phyloP scores from a whole-genome alignment of 2,797 vertebrate genomes.

The Lemur catta region DNA sequence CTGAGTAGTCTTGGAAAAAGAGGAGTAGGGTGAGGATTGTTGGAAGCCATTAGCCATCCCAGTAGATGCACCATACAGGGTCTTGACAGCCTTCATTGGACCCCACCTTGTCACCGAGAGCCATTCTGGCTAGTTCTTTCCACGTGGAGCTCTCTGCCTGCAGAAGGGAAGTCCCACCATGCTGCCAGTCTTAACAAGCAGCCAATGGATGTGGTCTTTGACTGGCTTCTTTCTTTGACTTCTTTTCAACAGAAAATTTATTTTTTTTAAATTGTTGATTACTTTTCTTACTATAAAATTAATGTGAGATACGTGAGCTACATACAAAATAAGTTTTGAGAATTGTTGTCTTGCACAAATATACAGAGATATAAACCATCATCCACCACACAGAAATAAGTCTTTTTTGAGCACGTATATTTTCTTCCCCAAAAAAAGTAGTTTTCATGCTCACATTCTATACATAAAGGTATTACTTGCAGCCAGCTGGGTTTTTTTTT shows the following conservation, averaged over 20 bases:
- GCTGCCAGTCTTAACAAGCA: neutral
- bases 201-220: neutral
- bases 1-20: neutral
- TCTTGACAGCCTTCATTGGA: too few relatives aligned
- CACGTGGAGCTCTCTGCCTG: neutral
- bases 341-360: neutral
- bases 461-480: neutral
- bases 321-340: neutral
- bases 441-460: neutral
- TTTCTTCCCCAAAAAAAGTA: neutral
- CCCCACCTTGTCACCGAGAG: neutral
- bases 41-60: neutral
- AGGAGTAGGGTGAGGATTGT: accelerated
- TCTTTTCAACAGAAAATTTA: neutral
- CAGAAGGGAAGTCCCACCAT: neutral
- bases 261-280: neutral
- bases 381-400: neutral
- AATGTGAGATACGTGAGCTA: neutral
- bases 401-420: neutral
- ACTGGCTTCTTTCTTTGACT: neutral
- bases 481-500: neutral
- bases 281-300: neutral
- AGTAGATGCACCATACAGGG: neutral
- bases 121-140: neutral
- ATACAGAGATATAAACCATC: neutral